Evolutionary conservation across 2,797 vertebrate species (phyloP), one percentile per base, ranked within the genome.

Genomic region (Odontamblyopus rebecca): DNA sequence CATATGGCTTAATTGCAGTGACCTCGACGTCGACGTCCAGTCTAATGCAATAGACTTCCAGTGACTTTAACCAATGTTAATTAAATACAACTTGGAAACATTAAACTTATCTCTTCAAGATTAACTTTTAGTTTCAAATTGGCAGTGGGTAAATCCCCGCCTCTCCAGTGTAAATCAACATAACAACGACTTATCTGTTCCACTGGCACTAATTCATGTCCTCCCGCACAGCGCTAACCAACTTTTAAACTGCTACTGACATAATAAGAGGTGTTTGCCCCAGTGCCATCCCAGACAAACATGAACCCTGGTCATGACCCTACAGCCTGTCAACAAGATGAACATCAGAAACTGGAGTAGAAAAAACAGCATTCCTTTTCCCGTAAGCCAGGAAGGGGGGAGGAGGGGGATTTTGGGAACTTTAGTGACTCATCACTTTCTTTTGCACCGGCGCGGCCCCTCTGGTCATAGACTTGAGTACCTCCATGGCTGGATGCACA

Each of bases 351-450:
- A 57, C 69, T 56, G 53, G 64, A 32, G 62, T 41, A 62, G 38
- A 78, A 77, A 85, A 85, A 88, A 81, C 83, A 86, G 85, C 89
- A 92, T 93, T 92, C 92, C 87, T 73, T 70, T 95, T 95, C 93
- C 94, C 91, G 93, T 93, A 95, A 95, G 82, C 77, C 79, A 85
- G 90, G 89, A 91, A 82, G 82, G 78, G 84, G 86, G 76, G 83
- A 81, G 87, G 85, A 74, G 84, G 90, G 89, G 89, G 79, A 85
- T 93, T 94, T 94, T 95, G 93, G 93, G 94, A 94, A 95, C 83
- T 91, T 90, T 85, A 1, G 89, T 95, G 94, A 95, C 82, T 94
- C 93, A 95, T 93, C 91, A 94, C 90, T 93, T 93, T 92, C 89
- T 93, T 91, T 89, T 90, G 81, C 86, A 73, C 75, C 67, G 63